These are phyloP conservation scores for Loris lydekkerianus DNA, from an alignment of 2,797 vertebrate genomes.

Conservation along the genomic window DNA sequence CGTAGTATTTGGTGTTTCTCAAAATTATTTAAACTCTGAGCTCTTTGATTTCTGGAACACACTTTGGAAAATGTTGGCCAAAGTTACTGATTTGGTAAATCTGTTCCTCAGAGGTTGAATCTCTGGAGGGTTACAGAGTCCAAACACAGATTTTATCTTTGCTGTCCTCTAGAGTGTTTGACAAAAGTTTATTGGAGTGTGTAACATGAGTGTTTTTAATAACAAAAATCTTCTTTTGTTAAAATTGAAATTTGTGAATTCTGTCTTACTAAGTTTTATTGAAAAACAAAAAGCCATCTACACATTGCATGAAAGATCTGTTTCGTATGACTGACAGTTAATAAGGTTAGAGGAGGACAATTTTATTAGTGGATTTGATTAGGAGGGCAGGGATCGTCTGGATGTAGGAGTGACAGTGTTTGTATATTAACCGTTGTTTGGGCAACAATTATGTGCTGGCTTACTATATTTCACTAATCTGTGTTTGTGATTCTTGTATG, in stretches of 20 bases:
- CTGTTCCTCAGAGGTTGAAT: background rate
- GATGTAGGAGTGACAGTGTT: background rate
- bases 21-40: background rate
- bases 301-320: background rate
- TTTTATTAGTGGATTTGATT: background rate
- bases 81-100: background rate
- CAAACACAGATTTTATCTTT: background rate
- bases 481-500: background rate
- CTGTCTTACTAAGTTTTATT: background rate
- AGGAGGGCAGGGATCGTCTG: background rate
- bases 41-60: background rate
- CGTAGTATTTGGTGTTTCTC: background rate
- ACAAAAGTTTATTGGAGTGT: background rate
- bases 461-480: background rate
- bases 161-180: background rate
- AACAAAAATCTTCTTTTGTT: background rate
- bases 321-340: background rate
- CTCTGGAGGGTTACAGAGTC: background rate
- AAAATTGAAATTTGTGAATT: conserved; percentile 31
- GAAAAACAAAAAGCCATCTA: background rate
- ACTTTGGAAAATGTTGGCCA: background rate
- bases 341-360: background rate
- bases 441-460: background rate
- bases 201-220: background rate
- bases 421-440: background rate